Evolutionary conservation across 2,797 vertebrate genomes (phyloP), one percentile per base, ranked within the genome.

Genomic region (Huso huso): DNA sequence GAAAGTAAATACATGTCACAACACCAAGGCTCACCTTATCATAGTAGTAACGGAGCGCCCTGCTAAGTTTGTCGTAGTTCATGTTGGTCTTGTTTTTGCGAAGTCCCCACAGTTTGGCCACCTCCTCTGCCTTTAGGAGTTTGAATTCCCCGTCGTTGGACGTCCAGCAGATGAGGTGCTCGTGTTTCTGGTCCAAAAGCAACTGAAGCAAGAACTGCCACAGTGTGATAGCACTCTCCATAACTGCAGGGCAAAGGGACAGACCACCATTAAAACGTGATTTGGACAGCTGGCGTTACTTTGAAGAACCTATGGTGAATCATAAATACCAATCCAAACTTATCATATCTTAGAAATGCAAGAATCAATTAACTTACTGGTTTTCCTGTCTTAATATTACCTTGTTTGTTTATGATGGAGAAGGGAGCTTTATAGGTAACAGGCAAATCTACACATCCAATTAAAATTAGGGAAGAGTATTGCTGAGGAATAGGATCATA

Each of bases 191-290:
- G 85, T 98, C 94, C 58, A 97, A 86, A 78, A 98, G 88, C 81
- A 98, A 86, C 86, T 98, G 96, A 85, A 98, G 92, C 81, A 98
- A 92, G 89, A 98, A 98, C 92, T 98, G 96, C 95, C 96, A 97
- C 85, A 98, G 88, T 1, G 95, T 98, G 87, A 97, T 96, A 82
- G 95, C 94, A 85, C 94, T 98, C 93, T 98, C 96, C 95, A 97
- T 98, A 83, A 86, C 84, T 97, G 81, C 9, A 83, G 73, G 12
- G 57, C 68, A 51, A 9, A 65, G 58, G 11, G 37, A 37, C 37
- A 37, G 37, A 37, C 37, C 37, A 37, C 37, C 37, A 37, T 37
- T 37, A 37, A 37, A 37, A 37, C 5, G 37, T 37, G 37, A 37
- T 37, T 37, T 37, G 37, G 37, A 37, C 37, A 37, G 37, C 37